Conservation (phyloP, 2,113 vertebrate genomes). For the Elephas maximus region DNA sequence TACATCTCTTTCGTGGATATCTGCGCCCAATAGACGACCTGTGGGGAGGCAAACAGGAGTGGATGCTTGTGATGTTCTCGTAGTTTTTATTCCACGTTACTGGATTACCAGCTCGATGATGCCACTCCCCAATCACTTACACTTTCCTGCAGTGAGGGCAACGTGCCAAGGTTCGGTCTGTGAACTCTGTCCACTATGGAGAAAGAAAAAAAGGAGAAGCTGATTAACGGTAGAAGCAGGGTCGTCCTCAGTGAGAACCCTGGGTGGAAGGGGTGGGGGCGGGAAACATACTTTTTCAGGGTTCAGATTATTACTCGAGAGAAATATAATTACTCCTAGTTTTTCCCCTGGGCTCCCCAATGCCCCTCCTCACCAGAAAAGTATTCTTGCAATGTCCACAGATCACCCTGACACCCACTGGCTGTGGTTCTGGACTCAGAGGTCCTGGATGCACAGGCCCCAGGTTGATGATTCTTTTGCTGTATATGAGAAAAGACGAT, state of each 20-base stretch:
- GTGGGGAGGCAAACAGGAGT: slow-evolving; percentile 53
- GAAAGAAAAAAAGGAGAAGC: slow-evolving; percentile 62
- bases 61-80: not conserved
- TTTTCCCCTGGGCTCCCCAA: not conserved
- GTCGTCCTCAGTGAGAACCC: not conserved
- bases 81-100: not conserved
- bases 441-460: slow-evolving; percentile 95
- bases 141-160: slow-evolving; percentile 98
- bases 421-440: slow-evolving; percentile 94
- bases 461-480: slow-evolving; percentile 97
- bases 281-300: slow-evolving; percentile 7
- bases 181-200: slow-evolving; percentile 96
- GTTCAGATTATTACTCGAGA: not conserved
- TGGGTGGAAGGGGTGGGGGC: not conserved
- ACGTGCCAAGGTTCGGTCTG: slow-evolving; percentile 94
- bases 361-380: slow-evolving; percentile 91
- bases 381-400: slow-evolving; percentile 97
- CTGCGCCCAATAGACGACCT: slow-evolving; percentile 96
- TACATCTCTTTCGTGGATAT: slow-evolving; percentile 94
- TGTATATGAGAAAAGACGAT: slow-evolving; percentile 69
- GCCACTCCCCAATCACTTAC: slow-evolving; percentile 88
- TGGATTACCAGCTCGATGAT: not conserved
- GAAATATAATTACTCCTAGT: not conserved
- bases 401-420: slow-evolving; percentile 93
- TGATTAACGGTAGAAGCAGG: slow-evolving; percentile 10